Conservation (phyloP, 2,113 vertebrate genomes). For the Neodontobutis hainanensis region DNA sequence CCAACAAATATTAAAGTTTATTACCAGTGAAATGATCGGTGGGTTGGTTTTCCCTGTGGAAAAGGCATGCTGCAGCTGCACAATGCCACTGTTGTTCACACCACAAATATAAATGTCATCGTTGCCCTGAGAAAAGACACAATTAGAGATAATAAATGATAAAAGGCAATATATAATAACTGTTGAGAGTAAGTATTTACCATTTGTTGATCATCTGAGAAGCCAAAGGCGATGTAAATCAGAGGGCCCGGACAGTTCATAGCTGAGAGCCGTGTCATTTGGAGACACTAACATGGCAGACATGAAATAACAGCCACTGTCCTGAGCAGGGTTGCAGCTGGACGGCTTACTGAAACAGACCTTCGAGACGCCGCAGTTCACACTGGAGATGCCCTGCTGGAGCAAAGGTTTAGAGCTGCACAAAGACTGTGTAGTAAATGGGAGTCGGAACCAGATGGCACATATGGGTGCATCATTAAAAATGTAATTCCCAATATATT, state of each 20-base stretch:
- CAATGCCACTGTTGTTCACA: constrained; percentile 10
- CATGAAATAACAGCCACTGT: constrained; percentile 71
- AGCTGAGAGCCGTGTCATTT: constrained; percentile 31
- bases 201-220: constrained; percentile 80
- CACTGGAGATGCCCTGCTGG: constrained; percentile 37
- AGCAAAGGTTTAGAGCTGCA: not conserved
- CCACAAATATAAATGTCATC: constrained; percentile 82
- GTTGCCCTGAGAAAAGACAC: constrained; percentile 68
- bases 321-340: constrained; percentile 64
- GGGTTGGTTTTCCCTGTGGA: constrained; percentile 64
- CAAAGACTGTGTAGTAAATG: not conserved
- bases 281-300: constrained; percentile 50
- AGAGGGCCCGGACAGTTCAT: constrained; percentile 68
- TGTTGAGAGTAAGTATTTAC: constrained; percentile 51
- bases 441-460: too few relatives aligned
- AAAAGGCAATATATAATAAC: too few relatives aligned
- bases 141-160: not conserved
- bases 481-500: too few relatives aligned
- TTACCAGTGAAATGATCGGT: constrained; percentile 65
- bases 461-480: too few relatives aligned
- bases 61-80: constrained; percentile 68
- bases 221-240: constrained; percentile 76
- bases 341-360: constrained; percentile 74
- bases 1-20: too few relatives aligned
- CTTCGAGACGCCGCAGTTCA: constrained; percentile 71